Evolutionary conservation across 1,140 invertebrate species (phyloP), one percentile per base, ranked within the genome.

Genomic region (Pseudomyrmex dendroicus): DNA sequence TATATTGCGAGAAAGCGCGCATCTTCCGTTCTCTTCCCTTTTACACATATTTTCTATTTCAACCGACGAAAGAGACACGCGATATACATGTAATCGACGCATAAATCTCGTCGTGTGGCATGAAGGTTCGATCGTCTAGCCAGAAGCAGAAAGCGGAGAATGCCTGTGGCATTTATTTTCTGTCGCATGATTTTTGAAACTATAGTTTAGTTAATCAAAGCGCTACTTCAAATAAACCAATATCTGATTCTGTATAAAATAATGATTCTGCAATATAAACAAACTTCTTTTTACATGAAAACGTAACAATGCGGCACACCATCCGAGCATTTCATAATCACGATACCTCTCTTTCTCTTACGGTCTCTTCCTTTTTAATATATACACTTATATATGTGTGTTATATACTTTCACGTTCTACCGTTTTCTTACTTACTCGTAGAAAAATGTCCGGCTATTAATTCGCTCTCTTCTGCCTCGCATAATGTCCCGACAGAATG

Each of bases 271-370:
- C 22, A 22, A 22, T 22, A 22, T 22, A 25, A 25, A 25, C 22
- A 25, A 25, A 25, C 25, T 25, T 25, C 2, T 25, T 25, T 25
- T 25, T 4, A 25, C 25, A 2, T 25, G 2, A 25, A 25, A 25
- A 25, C 25, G 25, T 25, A 25, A 25, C 25, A 25, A 4, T 25
- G 25, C 25, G 25, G 25, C 92, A 93, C 92, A 92, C 92, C 86
- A 93, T 91, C 89, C 68, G 84, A 90, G 85, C 90, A 87, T 91
- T 92, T 92, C 91, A 92, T 92, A 92, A 93, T 92, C 91, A 86
- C 84, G 78, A 57, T 62, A 66, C 63, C 52, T 62, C 22, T 73
- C 48, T 57, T 8, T 54, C 46, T 73, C 70, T 50, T 52, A 44
- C 50, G 73, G 35, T 35, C 64, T 77, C 76, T 74, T 73, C 61